A percentile compares a stretch with the other conserved stretches of the same genome.
Evolutionary conservation across 2,113 vertebrate species (phyloP).

Genomic region (Manacus vitellinus): DNA sequence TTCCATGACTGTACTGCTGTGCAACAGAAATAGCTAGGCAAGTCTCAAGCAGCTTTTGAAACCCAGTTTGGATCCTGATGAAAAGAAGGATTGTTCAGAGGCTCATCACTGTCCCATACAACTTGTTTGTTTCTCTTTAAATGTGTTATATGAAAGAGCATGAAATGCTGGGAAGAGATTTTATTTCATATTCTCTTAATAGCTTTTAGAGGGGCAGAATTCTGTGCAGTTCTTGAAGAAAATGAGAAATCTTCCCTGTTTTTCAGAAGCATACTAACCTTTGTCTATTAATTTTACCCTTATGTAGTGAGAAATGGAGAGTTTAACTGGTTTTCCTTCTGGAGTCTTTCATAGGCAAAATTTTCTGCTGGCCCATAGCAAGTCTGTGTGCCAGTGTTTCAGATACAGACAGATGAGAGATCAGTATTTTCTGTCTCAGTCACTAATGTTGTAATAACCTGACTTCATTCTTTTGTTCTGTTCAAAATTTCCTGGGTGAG

Average conservation of each 20-base stretch:
- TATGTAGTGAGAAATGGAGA: neutral
- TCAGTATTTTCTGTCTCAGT: neutral
- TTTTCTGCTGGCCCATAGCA: neutral
- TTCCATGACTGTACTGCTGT: constrained; percentile 64
- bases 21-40: constrained; percentile 61
- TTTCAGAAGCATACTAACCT: neutral
- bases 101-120: neutral
- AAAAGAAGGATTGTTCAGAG: constrained; percentile 31
- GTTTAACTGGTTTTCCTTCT: neutral
- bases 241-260: neutral
- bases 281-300: neutral
- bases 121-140: constrained; percentile 21
- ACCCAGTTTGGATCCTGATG: constrained; percentile 34
- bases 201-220: neutral
- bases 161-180: neutral
- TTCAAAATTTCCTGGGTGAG: neutral
- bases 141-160: neutral
- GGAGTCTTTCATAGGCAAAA: neutral
- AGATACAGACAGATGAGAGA: neutral
- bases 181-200: neutral
- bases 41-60: constrained; percentile 34
- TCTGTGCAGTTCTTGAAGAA: neutral
- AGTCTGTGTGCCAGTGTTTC: neutral
- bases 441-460: neutral
- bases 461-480: neutral